Evolutionary conservation across 2,888 invertebrate species (phyloP), one percentile per base, ranked within the genome.

Genomic region (Ochropacha duplaris): DNA sequence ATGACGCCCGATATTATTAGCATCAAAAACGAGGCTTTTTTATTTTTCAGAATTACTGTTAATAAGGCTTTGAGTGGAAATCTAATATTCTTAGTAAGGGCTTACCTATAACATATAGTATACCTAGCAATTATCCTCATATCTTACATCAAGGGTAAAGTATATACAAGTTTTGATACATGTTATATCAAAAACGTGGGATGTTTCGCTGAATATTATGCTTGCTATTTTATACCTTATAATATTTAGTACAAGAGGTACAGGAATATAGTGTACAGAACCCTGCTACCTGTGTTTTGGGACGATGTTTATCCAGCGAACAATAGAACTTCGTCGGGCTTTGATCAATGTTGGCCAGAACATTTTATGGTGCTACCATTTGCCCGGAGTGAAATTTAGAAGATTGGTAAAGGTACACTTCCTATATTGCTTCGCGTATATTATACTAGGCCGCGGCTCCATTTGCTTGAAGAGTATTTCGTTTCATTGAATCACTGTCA

Each of bases 321-420:
- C 66, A 72, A 71, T 70, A 68, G 70, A 68, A 66, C 62, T 61
- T 63, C 66, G 68, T 63, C 66, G n/a, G n/a, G n/a, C 71, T 61
- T 71, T 76, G 71, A 71, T 78, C 73, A 77, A 78, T 74, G 68
- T 72, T 72, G 67, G 66, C 71, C 68, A 67, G 68, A 61, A 61
- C 61, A 61, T 69, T 70, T 68, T 68, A 44, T 44, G 58, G 59
- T 59, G 44, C 19, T 44, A 44, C 44, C 44, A 44, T 44, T 44
- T 44, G 44, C 19, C 44, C 6, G 9, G 44, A 44, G 8, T 19
- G 9, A 44, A 44, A 44, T 44, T 44, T 44, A 19, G 44, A 44
- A 44, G 44, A 44, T 44, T 44, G 44, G 44, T 19, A 44, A 44
- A 44, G 44, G 3, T 44, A n/a, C n/a, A 44, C 6, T 8, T 9